These are phyloP conservation scores for Chionis minor DNA, from an alignment of 2,113 vertebrate species.

Conservation along the genomic window DNA sequence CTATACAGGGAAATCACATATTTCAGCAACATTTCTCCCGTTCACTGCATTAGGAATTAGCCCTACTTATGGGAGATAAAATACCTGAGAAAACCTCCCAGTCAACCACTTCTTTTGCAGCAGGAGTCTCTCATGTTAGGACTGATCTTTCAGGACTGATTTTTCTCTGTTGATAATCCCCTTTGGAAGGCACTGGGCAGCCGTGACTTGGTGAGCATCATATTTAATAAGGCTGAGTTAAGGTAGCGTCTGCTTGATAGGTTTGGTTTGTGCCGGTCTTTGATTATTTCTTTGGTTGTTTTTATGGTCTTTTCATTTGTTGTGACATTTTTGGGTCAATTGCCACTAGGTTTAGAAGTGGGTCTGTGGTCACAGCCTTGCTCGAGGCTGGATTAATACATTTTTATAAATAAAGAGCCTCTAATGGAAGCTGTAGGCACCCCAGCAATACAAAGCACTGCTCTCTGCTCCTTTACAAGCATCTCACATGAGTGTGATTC, in stretches of 20 bases:
- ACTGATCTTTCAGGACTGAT: neutral
- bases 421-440: neutral
- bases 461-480: neutral
- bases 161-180: neutral
- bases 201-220: neutral
- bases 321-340: slow-evolving; percentile 28
- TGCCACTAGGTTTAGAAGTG: neutral
- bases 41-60: neutral
- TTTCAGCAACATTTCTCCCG: neutral
- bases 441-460: neutral
- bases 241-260: neutral
- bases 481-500: neutral
- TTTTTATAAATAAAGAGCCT: neutral
- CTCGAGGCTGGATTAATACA: neutral
- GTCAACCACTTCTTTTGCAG: neutral
- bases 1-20: accelerated
- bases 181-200: neutral
- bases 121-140: neutral
- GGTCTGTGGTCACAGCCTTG: neutral
- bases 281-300: neutral
- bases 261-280: neutral
- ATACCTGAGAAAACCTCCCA: neutral
- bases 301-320: slow-evolving; percentile 15
- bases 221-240: neutral
- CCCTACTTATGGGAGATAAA: neutral